A percentile compares a stretch with the other conserved stretches of the same genome.
These are phyloP conservation scores for Rhopalosiphum padi DNA, from an alignment of 1,140 invertebrate species.

Conservation along the genomic window DNA sequence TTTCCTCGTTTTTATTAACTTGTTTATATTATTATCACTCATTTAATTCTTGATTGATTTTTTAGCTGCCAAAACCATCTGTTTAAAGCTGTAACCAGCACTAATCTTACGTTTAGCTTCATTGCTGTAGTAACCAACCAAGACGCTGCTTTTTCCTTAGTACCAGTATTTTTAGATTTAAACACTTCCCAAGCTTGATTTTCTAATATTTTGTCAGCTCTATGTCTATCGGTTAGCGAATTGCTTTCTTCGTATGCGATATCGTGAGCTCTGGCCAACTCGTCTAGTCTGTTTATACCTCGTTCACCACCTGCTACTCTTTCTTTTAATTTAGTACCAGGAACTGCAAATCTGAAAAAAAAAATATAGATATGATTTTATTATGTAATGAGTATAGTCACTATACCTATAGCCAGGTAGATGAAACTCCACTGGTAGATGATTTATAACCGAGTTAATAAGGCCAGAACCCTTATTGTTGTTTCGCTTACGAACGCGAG, in stretches of 20 bases:
- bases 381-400: neutral
- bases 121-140: slow-evolving; percentile 38
- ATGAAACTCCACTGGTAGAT: no score
- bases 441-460: no score
- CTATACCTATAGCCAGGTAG: no score
- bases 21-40: neutral
- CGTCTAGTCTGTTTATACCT: slow-evolving; percentile 64
- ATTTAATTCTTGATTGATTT: neutral
- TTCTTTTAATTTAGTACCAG: neutral
- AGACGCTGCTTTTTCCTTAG: slow-evolving; percentile 63
- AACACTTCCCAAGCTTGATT: slow-evolving; percentile 61
- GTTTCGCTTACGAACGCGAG: no score
- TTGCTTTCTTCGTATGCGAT: neutral
- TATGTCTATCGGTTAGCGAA: neutral
- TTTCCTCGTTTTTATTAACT: neutral
- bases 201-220: neutral
- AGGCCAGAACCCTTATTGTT: no score
- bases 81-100: neutral
- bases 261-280: slow-evolving; percentile 64
- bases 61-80: neutral
- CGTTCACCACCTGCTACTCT: neutral
- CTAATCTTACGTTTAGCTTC: neutral
- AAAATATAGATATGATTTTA: neutral
- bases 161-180: slow-evolving; percentile 63
- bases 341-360: neutral